A percentile compares a stretch with the other conserved stretches of the same genome.
phyloP scores from a whole-genome alignment of 2,797 vertebrate genomes.

The Peromyscus aztecus region DNA sequence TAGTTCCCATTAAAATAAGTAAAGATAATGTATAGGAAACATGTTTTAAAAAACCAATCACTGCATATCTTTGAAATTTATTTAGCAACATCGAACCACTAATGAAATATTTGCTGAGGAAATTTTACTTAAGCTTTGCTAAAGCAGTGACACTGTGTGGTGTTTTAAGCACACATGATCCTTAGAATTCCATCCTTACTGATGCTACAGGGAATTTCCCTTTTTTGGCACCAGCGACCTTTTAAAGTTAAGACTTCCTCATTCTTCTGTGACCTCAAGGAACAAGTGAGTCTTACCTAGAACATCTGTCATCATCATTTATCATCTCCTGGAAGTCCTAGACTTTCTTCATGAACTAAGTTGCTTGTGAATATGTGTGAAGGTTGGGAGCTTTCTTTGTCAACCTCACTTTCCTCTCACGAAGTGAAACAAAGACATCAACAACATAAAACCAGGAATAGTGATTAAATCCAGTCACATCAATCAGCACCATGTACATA shows the following conservation, averaged over 20 bases:
- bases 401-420: fast-evolving
- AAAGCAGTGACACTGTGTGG: background rate
- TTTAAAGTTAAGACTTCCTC: background rate
- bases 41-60: background rate
- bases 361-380: background rate
- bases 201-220: background rate
- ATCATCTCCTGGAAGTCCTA: background rate
- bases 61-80: background rate
- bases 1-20: background rate
- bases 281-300: background rate
- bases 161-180: background rate
- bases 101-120: background rate
- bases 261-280: background rate
- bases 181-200: background rate
- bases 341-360: background rate
- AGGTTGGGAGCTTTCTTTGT: background rate
- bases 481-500: background rate
- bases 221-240: background rate
- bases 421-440: background rate
- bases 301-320: background rate
- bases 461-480: background rate
- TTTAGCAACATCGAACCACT: background rate
- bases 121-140: background rate
- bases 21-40: background rate
- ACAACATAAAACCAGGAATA: background rate